Conservation (phyloP, 2,888 invertebrate species). For the Coenonympha arcania region DNA sequence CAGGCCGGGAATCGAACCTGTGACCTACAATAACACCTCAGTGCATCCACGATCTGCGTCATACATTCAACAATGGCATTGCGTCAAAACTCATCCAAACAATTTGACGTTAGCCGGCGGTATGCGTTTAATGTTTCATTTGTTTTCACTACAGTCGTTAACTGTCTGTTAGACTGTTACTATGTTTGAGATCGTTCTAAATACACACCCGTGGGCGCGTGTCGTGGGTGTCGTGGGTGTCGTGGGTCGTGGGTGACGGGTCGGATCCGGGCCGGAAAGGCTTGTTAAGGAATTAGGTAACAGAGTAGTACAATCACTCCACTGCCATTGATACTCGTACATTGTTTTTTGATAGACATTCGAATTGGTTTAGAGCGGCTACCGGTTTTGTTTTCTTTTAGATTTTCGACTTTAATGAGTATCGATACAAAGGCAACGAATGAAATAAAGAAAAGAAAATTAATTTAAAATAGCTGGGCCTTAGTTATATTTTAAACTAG, state of each 20-base stretch:
- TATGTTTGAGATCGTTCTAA: slow-evolving; percentile 14
- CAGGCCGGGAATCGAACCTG: no score
- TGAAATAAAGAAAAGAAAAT: no score
- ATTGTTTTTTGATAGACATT: slow-evolving; percentile 10
- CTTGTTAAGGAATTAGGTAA: slow-evolving; percentile 22
- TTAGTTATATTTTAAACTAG: no score
- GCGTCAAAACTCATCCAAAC: slow-evolving; percentile 7
- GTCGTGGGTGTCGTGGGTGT: slow-evolving; percentile 23
- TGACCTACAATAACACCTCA: no score
- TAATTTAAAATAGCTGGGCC: no score
- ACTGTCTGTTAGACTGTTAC: slow-evolving; percentile 15
- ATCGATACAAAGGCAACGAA: no score
- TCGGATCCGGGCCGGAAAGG: slow-evolving; percentile 25
- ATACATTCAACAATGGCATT: no score
- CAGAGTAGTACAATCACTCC: slow-evolving; percentile 10
- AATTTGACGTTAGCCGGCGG: slow-evolving; percentile 13
- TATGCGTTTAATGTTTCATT: no score
- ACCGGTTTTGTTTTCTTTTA: no score
- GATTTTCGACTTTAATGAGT: no score
- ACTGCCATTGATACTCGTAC: slow-evolving; percentile 12
- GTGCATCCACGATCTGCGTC: no score
- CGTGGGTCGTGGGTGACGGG: slow-evolving; percentile 24
- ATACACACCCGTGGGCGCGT: slow-evolving; percentile 22
- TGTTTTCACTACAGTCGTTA: slow-evolving; percentile 22
- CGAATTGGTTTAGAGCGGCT: neutral